Percentiles rank a stretch among this genome's conserved stretches.
Conservation (phyloP, 2,113 vertebrate genomes). For the Patagioenas fasciata region DNA sequence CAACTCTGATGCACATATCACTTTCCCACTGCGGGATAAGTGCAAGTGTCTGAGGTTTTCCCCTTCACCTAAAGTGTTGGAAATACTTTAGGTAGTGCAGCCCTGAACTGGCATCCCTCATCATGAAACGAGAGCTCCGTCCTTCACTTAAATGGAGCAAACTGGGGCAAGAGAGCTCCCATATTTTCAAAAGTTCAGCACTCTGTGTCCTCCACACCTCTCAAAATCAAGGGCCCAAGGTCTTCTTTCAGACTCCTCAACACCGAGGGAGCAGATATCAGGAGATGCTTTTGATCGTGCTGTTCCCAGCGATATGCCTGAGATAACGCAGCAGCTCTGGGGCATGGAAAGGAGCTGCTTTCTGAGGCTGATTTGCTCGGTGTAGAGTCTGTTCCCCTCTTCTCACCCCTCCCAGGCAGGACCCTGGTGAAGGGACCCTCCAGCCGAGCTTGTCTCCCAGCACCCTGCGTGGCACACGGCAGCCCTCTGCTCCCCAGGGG, state of each 20-base stretch:
- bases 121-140: not conserved
- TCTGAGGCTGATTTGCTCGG: not conserved
- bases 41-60: not conserved
- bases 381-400: not conserved
- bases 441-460: not conserved
- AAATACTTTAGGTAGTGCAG: not conserved
- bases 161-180: not conserved
- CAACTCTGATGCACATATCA: accelerated
- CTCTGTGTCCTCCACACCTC: not conserved
- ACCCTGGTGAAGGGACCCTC: not conserved
- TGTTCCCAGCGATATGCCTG: not conserved
- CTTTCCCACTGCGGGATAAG: not conserved
- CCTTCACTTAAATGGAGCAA: not conserved
- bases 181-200: not conserved
- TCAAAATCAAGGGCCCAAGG: not conserved
- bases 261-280: not conserved
- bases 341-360: not conserved
- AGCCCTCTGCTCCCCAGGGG: not conserved
- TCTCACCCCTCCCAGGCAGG: not conserved
- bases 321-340: accelerated
- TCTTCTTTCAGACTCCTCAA: not conserved
- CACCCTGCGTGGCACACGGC: accelerated
- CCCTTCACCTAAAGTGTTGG: not conserved
- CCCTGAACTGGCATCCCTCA: not conserved
- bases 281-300: not conserved